Conservation (phyloP, 2,888 invertebrate species). For the Melangyna quadrimaculata region DNA sequence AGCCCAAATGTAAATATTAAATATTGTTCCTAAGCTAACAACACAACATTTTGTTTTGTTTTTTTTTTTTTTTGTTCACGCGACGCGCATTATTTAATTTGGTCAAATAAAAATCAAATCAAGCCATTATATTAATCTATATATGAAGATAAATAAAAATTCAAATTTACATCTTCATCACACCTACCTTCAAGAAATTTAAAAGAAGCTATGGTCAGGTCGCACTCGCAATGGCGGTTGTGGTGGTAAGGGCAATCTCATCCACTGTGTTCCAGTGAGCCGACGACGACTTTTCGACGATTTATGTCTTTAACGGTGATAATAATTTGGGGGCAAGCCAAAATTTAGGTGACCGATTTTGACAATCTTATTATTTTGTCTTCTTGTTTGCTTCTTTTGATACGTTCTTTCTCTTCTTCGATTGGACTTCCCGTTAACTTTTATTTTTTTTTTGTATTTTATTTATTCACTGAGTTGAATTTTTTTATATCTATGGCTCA, state of each 20-base stretch:
- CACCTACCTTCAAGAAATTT: conserved; percentile 37
- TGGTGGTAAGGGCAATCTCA: conserved; percentile 8
- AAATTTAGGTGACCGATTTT: conserved; percentile 63
- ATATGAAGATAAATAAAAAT: neutral
- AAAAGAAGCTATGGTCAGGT: conserved; percentile 9
- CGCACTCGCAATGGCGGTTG: neutral
- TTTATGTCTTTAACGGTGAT: conserved; percentile 62
- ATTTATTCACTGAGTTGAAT: conserved; percentile 43
- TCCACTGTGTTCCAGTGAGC: conserved; percentile 14
- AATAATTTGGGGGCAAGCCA: conserved; percentile 16
- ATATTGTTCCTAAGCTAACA: conserved; percentile 6
- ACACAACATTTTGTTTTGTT: neutral
- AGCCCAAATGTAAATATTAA: neutral
- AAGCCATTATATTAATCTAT: neutral
- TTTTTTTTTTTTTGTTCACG: neutral
- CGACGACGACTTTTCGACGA: neutral
- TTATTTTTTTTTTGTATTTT: neutral
- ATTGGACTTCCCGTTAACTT: neutral
- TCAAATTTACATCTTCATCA: neutral
- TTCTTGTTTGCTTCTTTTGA: neutral
- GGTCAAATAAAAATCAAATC: neutral
- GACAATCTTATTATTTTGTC: conserved; percentile 27
- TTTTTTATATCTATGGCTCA: conserved; percentile 37
- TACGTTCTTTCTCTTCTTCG: neutral
- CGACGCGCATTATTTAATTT: neutral